These are phyloP conservation scores for Anthoptus insignis DNA, from an alignment of 2,888 invertebrate genomes.

Conservation along the genomic window DNA sequence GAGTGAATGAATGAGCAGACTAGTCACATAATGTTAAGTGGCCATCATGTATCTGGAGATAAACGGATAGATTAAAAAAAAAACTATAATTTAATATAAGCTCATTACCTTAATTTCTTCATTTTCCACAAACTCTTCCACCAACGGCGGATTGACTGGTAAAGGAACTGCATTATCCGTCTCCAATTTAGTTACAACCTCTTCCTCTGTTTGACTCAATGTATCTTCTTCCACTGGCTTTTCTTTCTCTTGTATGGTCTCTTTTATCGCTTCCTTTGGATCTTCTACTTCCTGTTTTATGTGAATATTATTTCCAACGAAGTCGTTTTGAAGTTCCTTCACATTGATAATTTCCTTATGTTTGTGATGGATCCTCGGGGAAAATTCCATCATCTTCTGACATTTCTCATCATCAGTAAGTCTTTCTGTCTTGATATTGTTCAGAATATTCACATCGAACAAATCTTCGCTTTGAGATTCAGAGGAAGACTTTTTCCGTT, in stretches of 20 bases:
- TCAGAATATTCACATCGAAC: constrained; percentile 76
- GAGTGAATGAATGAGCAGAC: too few relatives aligned
- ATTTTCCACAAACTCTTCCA: constrained; percentile 22
- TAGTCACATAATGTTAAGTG: too few relatives aligned
- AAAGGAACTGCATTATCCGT: constrained; percentile 15
- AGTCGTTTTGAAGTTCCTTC: constrained; percentile 78
- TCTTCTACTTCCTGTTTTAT: constrained; percentile 70
- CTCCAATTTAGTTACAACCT: background rate
- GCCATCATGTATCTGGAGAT: too few relatives aligned
- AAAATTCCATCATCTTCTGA: constrained; percentile 62
- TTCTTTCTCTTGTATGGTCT: background rate
- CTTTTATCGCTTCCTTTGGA: constrained; percentile 6
- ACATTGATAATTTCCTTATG: constrained; percentile 79
- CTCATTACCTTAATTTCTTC: constrained; percentile 50
- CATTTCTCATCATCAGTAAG: constrained; percentile 73
- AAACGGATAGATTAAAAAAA: too few relatives aligned
- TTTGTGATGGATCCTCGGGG: constrained; percentile 62
- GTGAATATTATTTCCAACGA: constrained; percentile 72
- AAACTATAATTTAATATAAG: background rate
- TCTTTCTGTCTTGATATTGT: constrained; percentile 79
- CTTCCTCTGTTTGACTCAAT: background rate
- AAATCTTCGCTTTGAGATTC: constrained; percentile 67
- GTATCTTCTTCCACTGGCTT: constrained; percentile 2
- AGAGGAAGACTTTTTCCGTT: constrained; percentile 62
- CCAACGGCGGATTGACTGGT: background rate